Base-by-base conservation (phyloP, 1,140 invertebrate genomes). In the Cotesia chilonis region DNA sequence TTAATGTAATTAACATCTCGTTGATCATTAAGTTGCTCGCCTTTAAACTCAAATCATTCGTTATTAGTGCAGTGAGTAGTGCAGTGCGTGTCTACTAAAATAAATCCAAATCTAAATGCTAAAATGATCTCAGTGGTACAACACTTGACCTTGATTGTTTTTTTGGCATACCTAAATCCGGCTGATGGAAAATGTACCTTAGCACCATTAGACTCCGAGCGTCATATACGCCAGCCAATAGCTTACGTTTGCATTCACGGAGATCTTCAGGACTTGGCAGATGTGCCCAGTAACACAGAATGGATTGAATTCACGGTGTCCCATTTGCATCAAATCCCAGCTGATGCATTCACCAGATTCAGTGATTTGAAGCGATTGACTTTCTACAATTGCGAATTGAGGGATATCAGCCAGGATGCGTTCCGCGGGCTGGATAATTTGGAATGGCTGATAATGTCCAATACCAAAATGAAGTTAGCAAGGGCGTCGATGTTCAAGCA, bases 231-330 rank as follows among this genome's bases (percentile, higher is more conserved):
- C 12, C 74, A 76, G 28, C 76, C 76, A 70, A 77, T 81, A 70
- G 81, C 80, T 17, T 83, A 83, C 65, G 79, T 75, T 17, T 83
- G 81, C 54, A 76, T 79, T 6, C 75, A 81, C 12, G 68, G 75
- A 41, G 74, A 79, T 73, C 68, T 82, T 20, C 52, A 57, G 41
- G 77, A 83, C 64, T 73, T 83, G 60, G 54, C 77, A 3, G 76
- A 76, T 12, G 70, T 83, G 5, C 70, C 80, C 28, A 67, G 17
- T 57, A 75, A 83, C 5, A 74, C 75, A 14, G 80, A 82, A 17
- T 82, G 79, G 80, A 83, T 83, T 55, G 80, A 83, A 69, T 83
- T 83, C 57, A 78, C 81, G 20, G 81, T 83, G 37, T 79, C 78
- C 5, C 73, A 76, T 7, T 74, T 83, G 35, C 64, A 74, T 7